Evolutionary conservation across 2,888 invertebrate species (phyloP).

Genomic region (Cotesia congregata): DNA sequence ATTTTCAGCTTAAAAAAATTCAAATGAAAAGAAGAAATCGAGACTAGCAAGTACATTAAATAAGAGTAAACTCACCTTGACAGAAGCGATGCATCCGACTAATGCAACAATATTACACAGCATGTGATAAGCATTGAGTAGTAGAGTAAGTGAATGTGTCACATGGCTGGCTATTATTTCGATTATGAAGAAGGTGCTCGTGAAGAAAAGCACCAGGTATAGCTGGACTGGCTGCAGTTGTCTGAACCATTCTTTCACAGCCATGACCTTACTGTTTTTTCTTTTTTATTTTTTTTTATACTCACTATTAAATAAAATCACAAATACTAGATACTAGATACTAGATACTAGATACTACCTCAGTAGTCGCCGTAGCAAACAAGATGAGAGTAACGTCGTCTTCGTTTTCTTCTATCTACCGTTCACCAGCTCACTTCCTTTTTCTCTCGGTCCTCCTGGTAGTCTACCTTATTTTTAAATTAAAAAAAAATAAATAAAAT

Average conservation of each 20-base stretch:
- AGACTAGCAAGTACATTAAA: not conserved
- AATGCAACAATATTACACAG: constrained; percentile 93
- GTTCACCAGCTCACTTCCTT: constrained; percentile 24
- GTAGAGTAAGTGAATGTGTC: constrained; percentile 91
- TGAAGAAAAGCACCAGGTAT: constrained; percentile 80
- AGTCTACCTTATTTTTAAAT: constrained; percentile 28
- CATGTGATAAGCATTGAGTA: constrained; percentile 95
- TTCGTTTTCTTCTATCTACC: constrained; percentile 16
- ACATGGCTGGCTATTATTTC: constrained; percentile 89
- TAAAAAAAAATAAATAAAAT: not conserved
- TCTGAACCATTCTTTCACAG: constrained; percentile 83
- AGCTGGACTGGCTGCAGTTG: constrained; percentile 82
- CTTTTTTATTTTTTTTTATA: not conserved
- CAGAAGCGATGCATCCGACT: constrained; percentile 82
- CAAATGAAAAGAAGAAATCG: not conserved
- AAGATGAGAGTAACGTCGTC: constrained; percentile 17
- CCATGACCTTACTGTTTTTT: constrained; percentile 72
- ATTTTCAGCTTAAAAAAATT: not conserved
- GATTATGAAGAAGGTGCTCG: constrained; percentile 82
- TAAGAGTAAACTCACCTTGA: constrained; percentile 75
- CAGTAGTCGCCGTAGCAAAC: not conserved
- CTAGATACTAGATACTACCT: not conserved
- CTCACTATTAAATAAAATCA: not conserved
- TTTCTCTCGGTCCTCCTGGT: constrained; percentile 6
- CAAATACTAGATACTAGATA: not conserved